phyloP scores from a whole-genome alignment of 2,113 vertebrate species.

The Aepyceros melampus region DNA sequence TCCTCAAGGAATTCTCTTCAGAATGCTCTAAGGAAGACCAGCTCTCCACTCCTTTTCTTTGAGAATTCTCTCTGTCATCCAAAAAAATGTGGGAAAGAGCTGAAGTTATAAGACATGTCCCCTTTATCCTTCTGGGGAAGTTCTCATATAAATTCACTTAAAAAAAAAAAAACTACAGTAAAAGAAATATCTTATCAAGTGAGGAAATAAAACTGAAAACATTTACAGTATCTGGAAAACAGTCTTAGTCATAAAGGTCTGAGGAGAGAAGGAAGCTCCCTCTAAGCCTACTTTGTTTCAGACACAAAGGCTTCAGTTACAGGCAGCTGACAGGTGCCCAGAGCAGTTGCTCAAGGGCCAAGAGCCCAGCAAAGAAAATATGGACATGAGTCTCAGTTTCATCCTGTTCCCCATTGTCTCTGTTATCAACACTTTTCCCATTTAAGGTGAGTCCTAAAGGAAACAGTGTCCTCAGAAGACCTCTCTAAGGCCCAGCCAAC shows the following conservation, averaged over 20 bases:
- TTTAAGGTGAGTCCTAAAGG: neutral
- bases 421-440: neutral
- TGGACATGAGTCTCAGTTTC: neutral
- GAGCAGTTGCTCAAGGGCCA: neutral
- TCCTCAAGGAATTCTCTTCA: neutral
- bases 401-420: neutral
- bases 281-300: neutral
- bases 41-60: neutral
- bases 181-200: neutral
- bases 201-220: neutral
- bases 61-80: neutral
- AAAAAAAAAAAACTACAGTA: neutral
- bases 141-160: neutral
- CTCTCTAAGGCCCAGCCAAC: neutral
- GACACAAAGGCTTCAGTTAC: neutral
- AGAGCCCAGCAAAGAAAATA: neutral
- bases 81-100: neutral
- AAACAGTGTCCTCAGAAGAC: neutral
- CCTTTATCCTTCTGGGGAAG: neutral
- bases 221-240: neutral
- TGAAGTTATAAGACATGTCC: neutral
- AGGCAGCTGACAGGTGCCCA: neutral
- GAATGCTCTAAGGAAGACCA: neutral
- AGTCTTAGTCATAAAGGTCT: neutral
- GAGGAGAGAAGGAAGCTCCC: neutral